A percentile compares a stretch with the other conserved stretches of the same genome.
Evolutionary conservation across 1,140 invertebrate genomes (phyloP).

Genomic region (Lysiphlebus fabarum): DNA sequence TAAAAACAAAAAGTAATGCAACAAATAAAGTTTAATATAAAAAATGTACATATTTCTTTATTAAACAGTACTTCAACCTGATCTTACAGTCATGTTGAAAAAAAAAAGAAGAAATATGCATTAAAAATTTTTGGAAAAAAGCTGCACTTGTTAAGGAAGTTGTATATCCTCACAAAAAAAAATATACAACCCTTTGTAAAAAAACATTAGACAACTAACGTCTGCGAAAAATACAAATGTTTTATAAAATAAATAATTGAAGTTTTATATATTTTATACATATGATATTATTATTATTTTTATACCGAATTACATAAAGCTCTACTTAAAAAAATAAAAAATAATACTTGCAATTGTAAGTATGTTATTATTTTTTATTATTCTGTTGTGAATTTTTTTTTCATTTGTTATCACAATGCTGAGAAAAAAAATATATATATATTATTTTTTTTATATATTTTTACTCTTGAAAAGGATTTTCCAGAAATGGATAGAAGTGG

Average conservation of each 20-base stretch:
- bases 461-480: conserved; percentile 9
- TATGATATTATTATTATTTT: conserved; percentile 2
- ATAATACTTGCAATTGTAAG: not conserved
- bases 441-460: not conserved
- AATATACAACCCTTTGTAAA: not conserved
- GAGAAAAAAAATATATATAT: not conserved
- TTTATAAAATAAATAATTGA: not conserved
- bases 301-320: not conserved
- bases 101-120: no score
- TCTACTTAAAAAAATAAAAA: not conserved
- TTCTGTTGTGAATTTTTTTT: not conserved
- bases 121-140: not conserved
- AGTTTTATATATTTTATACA: not conserved
- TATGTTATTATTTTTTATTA: not conserved
- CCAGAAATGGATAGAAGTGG: conserved; percentile 27
- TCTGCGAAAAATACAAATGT: no score
- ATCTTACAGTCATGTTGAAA: no score
- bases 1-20: no score
- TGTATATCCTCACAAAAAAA: conserved; percentile 13
- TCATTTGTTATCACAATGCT: not conserved
- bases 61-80: no score
- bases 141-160: conserved; percentile 19
- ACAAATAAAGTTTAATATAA: no score
- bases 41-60: no score
- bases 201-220: not conserved